phyloP scores from a whole-genome alignment of 2,888 invertebrate genomes.

The Drosophila austrosaltans region DNA sequence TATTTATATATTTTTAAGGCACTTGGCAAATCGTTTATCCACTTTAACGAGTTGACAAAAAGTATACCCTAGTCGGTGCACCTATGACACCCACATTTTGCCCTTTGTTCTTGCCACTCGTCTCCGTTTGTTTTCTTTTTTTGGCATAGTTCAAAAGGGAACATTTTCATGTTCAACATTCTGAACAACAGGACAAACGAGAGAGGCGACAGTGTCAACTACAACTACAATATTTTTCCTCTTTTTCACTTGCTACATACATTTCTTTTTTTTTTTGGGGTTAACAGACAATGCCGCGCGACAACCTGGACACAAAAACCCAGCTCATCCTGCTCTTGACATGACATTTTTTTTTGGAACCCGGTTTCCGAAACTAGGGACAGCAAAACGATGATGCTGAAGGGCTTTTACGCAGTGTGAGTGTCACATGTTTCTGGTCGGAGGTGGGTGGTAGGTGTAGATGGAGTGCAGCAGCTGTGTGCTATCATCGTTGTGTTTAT shows the following conservation, averaged over 20 bases:
- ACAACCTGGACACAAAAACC: slow-evolving; percentile 29
- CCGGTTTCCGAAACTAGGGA: slow-evolving; percentile 12
- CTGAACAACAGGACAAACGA: slow-evolving; percentile 12
- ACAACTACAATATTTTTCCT: slow-evolving; percentile 36
- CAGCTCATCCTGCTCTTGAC: slow-evolving; percentile 34
- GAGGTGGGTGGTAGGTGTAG: background rate
- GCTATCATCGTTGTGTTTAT: background rate
- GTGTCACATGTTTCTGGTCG: slow-evolving; percentile 20
- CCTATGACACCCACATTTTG: background rate
- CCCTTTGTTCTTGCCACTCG: slow-evolving; percentile 15
- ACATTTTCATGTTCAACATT: slow-evolving; percentile 36
- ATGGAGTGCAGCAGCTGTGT: slow-evolving; percentile 6
- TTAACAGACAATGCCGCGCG: slow-evolving; percentile 46
- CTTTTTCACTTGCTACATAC: background rate
- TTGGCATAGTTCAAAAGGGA: slow-evolving; percentile 27
- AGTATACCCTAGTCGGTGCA: background rate
- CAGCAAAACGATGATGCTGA: background rate
- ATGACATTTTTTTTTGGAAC: slow-evolving; percentile 19
- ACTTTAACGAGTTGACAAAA: background rate
- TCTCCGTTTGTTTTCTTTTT: background rate
- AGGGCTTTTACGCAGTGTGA: slow-evolving; percentile 20
- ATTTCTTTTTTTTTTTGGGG: background rate
- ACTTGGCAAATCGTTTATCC: too few relatives aligned
- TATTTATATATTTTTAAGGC: too few relatives aligned
- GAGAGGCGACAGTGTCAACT: slow-evolving; percentile 31